Evolutionary conservation across 2,113 vertebrate genomes (phyloP).

Genomic region (Hydrolagus affinis): DNA sequence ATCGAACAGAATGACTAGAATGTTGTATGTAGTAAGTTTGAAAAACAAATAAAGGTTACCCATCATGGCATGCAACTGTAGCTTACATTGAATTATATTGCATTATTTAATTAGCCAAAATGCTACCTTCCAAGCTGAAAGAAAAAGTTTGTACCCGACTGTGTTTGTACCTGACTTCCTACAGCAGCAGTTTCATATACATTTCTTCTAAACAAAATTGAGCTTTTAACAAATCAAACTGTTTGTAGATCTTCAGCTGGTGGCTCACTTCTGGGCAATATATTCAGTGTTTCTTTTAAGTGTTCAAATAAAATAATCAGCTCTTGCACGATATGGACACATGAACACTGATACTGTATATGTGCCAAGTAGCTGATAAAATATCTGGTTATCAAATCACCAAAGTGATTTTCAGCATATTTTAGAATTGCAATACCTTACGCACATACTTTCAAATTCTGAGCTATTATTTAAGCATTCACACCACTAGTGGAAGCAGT

Average conservation of each 20-base stretch:
- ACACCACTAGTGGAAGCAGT: background rate
- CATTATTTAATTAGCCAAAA: background rate
- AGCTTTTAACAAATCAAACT: background rate
- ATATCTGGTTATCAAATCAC: no score
- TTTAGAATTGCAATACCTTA: background rate
- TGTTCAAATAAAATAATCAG: no score
- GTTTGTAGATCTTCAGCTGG: no score
- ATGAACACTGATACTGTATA: no score
- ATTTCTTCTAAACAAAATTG: background rate
- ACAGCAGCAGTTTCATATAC: background rate
- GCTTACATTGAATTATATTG: background rate
- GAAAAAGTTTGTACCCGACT: background rate
- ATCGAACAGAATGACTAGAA: background rate
- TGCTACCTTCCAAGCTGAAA: background rate
- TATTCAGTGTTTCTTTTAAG: no score
- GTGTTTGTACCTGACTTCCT: no score
- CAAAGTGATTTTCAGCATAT: no score
- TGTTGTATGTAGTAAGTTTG: background rate
- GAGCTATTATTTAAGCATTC: background rate
- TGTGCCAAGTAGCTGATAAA: no score
- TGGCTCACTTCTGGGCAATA: no score
- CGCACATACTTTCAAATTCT: background rate
- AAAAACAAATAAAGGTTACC: background rate
- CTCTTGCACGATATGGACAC: no score
- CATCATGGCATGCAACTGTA: background rate